phyloP scores from a whole-genome alignment of 2,888 invertebrate genomes.

The Troilus luridus region DNA sequence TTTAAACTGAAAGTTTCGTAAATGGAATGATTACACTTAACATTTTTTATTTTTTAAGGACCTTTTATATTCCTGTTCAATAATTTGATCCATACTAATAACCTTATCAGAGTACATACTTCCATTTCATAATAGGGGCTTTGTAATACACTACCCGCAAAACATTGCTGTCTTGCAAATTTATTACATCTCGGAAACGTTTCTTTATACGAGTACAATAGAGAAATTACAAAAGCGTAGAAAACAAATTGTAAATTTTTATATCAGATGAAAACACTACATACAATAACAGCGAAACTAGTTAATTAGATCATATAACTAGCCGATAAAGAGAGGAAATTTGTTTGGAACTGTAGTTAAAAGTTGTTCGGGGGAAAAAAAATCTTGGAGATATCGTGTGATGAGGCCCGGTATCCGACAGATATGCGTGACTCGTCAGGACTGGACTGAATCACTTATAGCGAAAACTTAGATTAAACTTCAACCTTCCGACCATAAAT shows the following conservation, averaged over 20 bases:
- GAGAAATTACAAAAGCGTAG: neutral
- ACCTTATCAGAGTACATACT: too few species aligned
- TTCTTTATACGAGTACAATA: too few species aligned
- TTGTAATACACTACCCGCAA: too few species aligned
- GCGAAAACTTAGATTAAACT: conserved; percentile 48
- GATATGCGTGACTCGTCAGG: conserved; percentile 32
- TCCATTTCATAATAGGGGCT: too few species aligned
- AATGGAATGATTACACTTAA: too few species aligned
- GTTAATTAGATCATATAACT: conserved; percentile 30
- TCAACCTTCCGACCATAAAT: neutral
- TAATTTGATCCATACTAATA: too few species aligned
- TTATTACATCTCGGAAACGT: too few species aligned
- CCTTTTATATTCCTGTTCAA: too few species aligned
- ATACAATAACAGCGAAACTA: neutral
- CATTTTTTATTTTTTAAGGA: too few species aligned
- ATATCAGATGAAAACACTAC: neutral
- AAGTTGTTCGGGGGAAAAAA: conserved; percentile 31
- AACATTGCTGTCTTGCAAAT: too few species aligned
- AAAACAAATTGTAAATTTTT: neutral
- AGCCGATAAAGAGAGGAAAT: conserved; percentile 17
- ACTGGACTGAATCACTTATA: conserved; percentile 32
- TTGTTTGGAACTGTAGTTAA: conserved; percentile 39
- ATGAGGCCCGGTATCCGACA: conserved; percentile 39
- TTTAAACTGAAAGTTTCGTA: too few species aligned
- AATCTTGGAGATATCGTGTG: conserved; percentile 42